phyloP scores from a whole-genome alignment of 2,113 vertebrate genomes.

The Marmota monax region DNA sequence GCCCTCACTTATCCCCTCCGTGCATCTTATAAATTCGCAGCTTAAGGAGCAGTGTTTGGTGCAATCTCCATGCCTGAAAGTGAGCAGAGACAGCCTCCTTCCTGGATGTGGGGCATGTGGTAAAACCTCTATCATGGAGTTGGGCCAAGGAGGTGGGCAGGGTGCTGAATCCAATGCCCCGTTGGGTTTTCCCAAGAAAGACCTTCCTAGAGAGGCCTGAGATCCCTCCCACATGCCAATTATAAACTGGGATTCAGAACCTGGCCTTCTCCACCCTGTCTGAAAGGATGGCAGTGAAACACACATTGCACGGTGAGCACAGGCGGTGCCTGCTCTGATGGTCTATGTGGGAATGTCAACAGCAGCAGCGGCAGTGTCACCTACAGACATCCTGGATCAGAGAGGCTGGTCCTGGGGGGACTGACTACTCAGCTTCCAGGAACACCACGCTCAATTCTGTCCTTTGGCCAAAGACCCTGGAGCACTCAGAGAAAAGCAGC shows the following conservation, averaged over 20 bases:
- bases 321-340: not conserved
- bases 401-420: not conserved
- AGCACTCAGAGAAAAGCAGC: not conserved
- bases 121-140: accelerated
- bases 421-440: not conserved
- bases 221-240: not conserved
- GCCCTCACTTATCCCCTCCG: too few species aligned
- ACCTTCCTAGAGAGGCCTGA: not conserved
- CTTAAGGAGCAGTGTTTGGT: not conserved
- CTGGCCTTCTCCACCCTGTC: too few species aligned
- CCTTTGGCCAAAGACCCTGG: not conserved
- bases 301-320: too few species aligned
- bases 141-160: not conserved
- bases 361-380: too few species aligned
- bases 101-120: not conserved
- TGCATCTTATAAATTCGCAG: not conserved
- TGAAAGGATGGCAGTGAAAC: not conserved
- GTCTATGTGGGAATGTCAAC: not conserved
- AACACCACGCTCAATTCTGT: not conserved
- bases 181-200: not conserved
- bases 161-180: not conserved
- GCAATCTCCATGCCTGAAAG: not conserved
- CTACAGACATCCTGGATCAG: not conserved
- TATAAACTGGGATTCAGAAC: not conserved
- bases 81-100: not conserved